Evolutionary conservation across 53 echinoderm and acorn worm genomes (phyloP).

Genomic region (Mesocentrotus franciscanus): DNA sequence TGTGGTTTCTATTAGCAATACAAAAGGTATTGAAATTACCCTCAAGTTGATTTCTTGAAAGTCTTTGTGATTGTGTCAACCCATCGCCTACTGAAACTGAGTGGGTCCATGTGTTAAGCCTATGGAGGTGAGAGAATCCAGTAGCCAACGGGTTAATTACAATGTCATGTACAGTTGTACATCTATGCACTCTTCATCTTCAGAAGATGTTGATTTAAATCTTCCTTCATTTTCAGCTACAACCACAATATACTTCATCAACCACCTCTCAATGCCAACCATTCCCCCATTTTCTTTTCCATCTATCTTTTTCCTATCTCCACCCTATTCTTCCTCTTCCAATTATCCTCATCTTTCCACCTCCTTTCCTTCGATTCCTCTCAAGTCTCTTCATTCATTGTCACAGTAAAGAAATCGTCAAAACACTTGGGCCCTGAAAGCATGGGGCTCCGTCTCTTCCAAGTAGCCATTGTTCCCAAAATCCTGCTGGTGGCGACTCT

Average conservation of each 20-base stretch:
- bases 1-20: no score
- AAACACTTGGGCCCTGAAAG: conserved; percentile 17
- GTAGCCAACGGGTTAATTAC: no score
- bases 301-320: conserved; percentile 7
- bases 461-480: conserved; percentile 6
- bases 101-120: no score
- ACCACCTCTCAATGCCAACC: background rate
- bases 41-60: no score
- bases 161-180: no score
- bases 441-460: background rate
- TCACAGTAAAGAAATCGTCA: background rate
- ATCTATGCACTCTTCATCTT: no score
- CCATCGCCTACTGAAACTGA: no score
- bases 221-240: background rate
- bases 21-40: no score
- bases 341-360: background rate
- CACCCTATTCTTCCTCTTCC: background rate
- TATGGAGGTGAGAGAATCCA: no score
- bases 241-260: background rate
- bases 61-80: no score
- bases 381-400: conserved; percentile 10
- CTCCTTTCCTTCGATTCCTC: background rate
- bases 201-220: background rate
- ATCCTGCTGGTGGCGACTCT: background rate
- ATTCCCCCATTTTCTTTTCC: background rate